Base-by-base conservation (phyloP, 2,797 vertebrate species). In the Forpus xanthops region DNA sequence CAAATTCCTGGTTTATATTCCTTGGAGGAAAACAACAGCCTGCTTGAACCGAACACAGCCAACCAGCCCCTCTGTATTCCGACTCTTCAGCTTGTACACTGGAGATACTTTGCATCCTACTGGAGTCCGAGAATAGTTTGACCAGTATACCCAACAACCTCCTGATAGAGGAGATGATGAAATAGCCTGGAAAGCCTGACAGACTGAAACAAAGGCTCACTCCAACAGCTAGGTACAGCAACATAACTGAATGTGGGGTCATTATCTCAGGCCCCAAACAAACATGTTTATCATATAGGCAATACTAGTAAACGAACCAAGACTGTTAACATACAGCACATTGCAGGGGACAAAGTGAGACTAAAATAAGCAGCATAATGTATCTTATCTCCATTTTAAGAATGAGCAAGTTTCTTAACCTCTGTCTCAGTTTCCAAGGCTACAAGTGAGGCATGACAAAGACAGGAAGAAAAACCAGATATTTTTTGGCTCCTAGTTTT, bases 381-480 rank as follows among this genome's bases (percentile, higher is more conserved):
- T 62, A 80, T 89, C 87, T 93, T 93, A 92, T 95, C 95, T 94
- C 76, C 73, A n/a, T 70, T 84, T 88, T 67, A 91, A 94, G 89
- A 95, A 91, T 58, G 58, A 89, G 62, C 73, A 91, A 81, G 73
- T 95, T 94, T 86, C 93, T 96, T 89, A 92, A 94, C 79, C 85
- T 92, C 89, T 96, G 94, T 95, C 87, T 96, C 85, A 49, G 94
- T 96, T 96, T 84, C 95, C 94, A 95, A 93, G 94, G 92, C 87
- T 96, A 95, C 94, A 93, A 96, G 89, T 47, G 44, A 95, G 73
- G 85, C 92, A 94, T 44, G 73, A 95, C 85, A 96, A 96, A 96
- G 60, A 60, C 94, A 95, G 92, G 94, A 96, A 97, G 85, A 97
- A 94, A 96, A 95, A 12, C 41, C 73, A 88, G 66, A 86, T 72